phyloP scores from a whole-genome alignment of 2,113 vertebrate genomes.

The Neolamprologus brichardi region DNA sequence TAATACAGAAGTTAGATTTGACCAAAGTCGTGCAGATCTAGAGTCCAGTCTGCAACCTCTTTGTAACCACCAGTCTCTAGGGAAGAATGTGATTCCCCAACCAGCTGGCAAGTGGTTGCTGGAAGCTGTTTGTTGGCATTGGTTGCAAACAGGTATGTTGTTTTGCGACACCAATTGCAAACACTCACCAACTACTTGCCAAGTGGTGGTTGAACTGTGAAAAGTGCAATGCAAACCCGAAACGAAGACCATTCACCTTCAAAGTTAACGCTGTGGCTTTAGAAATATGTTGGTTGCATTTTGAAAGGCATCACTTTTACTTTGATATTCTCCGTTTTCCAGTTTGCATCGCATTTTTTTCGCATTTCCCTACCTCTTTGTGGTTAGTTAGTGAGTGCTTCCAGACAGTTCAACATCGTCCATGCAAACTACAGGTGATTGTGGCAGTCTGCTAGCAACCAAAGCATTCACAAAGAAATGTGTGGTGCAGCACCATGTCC shows the following conservation, averaged over 20 bases:
- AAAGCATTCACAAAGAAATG: not conserved
- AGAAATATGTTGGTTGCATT: not conserved
- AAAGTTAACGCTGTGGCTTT: not conserved
- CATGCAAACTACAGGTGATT: not conserved
- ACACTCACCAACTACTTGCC: not conserved
- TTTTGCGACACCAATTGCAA: not conserved
- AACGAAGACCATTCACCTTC: not conserved
- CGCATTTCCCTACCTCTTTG: accelerated
- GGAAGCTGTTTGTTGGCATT: not conserved
- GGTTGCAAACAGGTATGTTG: not conserved
- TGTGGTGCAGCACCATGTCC: not conserved
- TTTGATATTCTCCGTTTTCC: not conserved
- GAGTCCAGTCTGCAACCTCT: not conserved
- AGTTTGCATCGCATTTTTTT: not conserved
- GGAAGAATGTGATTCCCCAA: not conserved
- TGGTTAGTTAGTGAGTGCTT: not conserved
- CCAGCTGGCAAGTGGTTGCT: not conserved
- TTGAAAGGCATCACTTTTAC: not conserved
- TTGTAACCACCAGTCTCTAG: not conserved
- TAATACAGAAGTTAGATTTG: not conserved
- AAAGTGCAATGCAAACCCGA: not conserved
- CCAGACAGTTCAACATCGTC: not conserved
- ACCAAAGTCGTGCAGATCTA: not conserved
- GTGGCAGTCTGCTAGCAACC: not conserved
- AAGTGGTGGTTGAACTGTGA: not conserved